Conservation (phyloP, 2,888 invertebrate species). For the Morpho helenor region DNA sequence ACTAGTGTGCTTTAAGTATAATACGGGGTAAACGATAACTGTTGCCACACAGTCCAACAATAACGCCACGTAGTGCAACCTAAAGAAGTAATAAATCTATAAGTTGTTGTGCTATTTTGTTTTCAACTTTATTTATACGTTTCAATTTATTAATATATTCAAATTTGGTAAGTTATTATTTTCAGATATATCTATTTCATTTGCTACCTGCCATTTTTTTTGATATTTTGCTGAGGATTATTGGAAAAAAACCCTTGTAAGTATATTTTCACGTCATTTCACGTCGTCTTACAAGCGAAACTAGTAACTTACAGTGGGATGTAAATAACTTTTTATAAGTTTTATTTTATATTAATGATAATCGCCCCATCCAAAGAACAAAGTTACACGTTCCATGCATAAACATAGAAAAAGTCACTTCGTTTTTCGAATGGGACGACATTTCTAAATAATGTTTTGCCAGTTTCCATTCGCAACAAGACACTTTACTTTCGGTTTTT, state of each 20-base stretch:
- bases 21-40: no score
- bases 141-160: slow-evolving; percentile 71
- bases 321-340: not conserved
- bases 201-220: slow-evolving; percentile 87
- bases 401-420: no score
- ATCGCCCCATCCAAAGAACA: no score
- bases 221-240: slow-evolving; percentile 82
- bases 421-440: no score
- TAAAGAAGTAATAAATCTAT: no score
- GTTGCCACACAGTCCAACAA: no score
- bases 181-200: slow-evolving; percentile 84
- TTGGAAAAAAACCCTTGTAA: slow-evolving; percentile 86
- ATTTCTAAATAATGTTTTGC: no score
- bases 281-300: not conserved
- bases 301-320: not conserved
- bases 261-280: slow-evolving; percentile 31
- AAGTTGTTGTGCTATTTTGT: slow-evolving; percentile 33
- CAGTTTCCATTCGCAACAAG: no score
- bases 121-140: slow-evolving; percentile 74
- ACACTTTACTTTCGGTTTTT: no score
- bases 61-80: no score
- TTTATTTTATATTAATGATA: not conserved
- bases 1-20: no score
- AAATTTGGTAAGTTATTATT: slow-evolving; percentile 47
- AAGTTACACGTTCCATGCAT: no score